Base-by-base conservation (phyloP, 2,888 invertebrate species). In the Cephonodes hylas region DNA sequence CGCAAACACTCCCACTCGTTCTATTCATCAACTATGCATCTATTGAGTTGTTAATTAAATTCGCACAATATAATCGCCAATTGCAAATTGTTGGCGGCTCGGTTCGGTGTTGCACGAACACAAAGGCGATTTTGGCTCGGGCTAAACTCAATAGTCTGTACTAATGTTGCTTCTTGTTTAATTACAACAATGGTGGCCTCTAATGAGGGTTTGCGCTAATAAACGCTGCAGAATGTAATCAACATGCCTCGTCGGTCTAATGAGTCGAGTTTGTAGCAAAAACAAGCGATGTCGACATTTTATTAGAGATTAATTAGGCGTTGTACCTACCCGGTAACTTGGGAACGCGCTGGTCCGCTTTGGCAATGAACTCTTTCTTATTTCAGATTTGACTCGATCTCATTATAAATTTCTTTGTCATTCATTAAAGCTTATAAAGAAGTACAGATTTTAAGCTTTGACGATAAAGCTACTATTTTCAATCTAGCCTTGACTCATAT, bases 161-260 rank as follows among this genome's bases (percentile, higher is more conserved):
- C 81, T 80, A 83, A 81, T 83, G 83, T 85, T 83, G 84, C 83
- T 84, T 85, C 88, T 88, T 88, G 90, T 91, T 91, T 90, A 92
- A 91, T 92, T 91, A 91, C 89, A 91, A 92, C 91, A 92, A 91
- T 91, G 91, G 91, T 91, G 85, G 86, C 84, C 87, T 86, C 90
- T 92, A 91, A 91, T 91, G 91, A 91, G 91, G 90, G 86, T 90
- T 90, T 89, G 90, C 89, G 87, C 87, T 92, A 91, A 91, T 91
- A 92, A 91, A 91, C 88, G 85, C 90, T 88, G 86, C 89, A 91
- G 88, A 92, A 91, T 91, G 91, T 91, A 91, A 91, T 91, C 91
- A 91, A 91, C 91, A 88, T 91, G 88, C 91, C 86, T 88, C 86
- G 89, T 80, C 86, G 86, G 84, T 88, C 91, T 92, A 92, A 91